A percentile compares a stretch with the other conserved stretches of the same genome.
phyloP scores from a whole-genome alignment of 2,888 invertebrate genomes.

The Mythimna ferrago region DNA sequence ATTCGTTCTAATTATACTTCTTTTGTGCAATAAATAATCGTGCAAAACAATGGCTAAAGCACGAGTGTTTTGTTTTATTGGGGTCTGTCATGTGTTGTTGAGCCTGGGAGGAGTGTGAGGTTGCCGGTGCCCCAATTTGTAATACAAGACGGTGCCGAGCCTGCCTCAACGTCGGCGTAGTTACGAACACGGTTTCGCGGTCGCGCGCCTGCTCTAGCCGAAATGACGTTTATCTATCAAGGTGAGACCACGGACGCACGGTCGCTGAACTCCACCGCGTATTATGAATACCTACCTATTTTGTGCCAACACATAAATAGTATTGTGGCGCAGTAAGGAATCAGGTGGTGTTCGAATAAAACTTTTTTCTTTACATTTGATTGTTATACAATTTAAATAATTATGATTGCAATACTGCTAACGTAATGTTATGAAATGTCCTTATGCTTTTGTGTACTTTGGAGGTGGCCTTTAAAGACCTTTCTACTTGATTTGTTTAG shows the following conservation, averaged over 20 bases:
- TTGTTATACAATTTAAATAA: slow-evolving; percentile 52
- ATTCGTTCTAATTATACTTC: slow-evolving; percentile 31
- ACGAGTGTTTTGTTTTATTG: slow-evolving; percentile 23
- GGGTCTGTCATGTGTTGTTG: slow-evolving; percentile 24
- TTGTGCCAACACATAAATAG: slow-evolving; percentile 71
- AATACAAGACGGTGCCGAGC: slow-evolving; percentile 61
- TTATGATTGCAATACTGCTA: slow-evolving; percentile 16
- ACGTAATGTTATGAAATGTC: slow-evolving; percentile 33
- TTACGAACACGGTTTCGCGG: slow-evolving; percentile 71
- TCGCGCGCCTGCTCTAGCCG: slow-evolving; percentile 73
- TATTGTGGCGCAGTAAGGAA: slow-evolving; percentile 73
- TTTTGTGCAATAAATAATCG: slow-evolving; percentile 27
- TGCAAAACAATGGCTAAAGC: slow-evolving; percentile 23
- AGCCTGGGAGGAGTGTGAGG: slow-evolving; percentile 35
- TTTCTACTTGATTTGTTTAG: slow-evolving; percentile 13
- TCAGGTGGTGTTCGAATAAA: slow-evolving; percentile 64
- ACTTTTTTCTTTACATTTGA: slow-evolving; percentile 52
- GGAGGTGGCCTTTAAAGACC: not conserved
- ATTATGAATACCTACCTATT: slow-evolving; percentile 82
- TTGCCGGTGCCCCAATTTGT: slow-evolving; percentile 55
- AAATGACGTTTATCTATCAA: slow-evolving; percentile 88
- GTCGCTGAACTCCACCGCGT: slow-evolving; percentile 83
- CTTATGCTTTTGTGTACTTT: not conserved
- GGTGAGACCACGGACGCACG: slow-evolving; percentile 87
- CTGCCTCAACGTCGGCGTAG: slow-evolving; percentile 77